Evolutionary conservation across 1,140 invertebrate genomes (phyloP).

Genomic region (Drosophila kikkawai): DNA sequence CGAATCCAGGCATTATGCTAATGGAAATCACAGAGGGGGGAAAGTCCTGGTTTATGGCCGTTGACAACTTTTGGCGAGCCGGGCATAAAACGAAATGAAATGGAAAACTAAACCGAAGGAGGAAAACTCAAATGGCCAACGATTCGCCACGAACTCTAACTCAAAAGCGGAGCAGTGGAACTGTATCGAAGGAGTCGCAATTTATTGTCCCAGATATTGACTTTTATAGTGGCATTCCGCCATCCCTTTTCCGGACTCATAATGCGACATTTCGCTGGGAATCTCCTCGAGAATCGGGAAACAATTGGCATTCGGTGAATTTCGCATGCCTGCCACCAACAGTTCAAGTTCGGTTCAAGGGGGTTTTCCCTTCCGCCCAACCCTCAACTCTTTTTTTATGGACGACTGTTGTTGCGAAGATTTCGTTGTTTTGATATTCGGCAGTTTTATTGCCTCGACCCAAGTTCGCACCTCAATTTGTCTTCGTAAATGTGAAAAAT

Average conservation of each 20-base stretch:
- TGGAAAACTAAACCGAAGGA: conserved; percentile 70
- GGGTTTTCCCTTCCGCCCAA: conserved; percentile 27
- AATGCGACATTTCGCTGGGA: conserved; percentile 60
- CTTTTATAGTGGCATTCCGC: conserved; percentile 69
- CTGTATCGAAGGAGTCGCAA: conserved; percentile 62
- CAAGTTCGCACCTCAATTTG: conserved; percentile 85
- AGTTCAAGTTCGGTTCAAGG: conserved; percentile 13
- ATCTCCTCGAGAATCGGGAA: conserved; percentile 71
- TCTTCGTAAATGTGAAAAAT: conserved; percentile 85
- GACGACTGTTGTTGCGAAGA: conserved; percentile 74
- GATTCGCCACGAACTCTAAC: conserved; percentile 55
- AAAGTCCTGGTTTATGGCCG: conserved; percentile 51
- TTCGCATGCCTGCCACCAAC: conserved; percentile 73
- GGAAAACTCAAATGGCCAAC: conserved; percentile 38
- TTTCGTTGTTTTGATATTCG: conserved; percentile 83
- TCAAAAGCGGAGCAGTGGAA: conserved; percentile 36
- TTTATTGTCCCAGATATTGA: conserved; percentile 84
- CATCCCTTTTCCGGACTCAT: conserved; percentile 29
- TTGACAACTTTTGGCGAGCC: conserved; percentile 76
- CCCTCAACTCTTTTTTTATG: conserved; percentile 59
- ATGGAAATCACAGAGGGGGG: conserved; percentile 54
- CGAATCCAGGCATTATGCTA: conserved; percentile 72
- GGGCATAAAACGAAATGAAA: conserved; percentile 81
- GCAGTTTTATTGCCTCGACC: conserved; percentile 84
- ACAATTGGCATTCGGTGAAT: conserved; percentile 74